Evolutionary conservation across 1,140 invertebrate species (phyloP), one percentile per base, ranked within the genome.

Genomic region (Drosophila murphyi): DNA sequence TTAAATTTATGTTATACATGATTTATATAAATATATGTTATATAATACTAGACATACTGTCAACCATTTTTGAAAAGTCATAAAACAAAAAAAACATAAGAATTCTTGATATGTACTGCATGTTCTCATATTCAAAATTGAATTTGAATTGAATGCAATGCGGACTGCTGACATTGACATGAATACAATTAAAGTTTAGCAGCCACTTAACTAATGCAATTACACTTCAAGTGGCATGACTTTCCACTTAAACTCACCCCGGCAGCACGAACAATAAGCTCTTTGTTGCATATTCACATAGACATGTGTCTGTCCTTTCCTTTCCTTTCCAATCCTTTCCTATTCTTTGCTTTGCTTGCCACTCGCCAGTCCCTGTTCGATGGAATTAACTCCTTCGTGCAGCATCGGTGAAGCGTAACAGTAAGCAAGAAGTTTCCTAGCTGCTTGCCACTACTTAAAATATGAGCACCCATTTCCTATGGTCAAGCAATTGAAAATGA

Each of bases 401-500:
- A 78, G 74, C 72, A 80, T 88, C 77, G 83, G 52, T 87, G 80
- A 82, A 80, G 82, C 83, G 82, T 88, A 83, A 88, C 80, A 74
- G 79, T 87, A 88, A 87, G 83, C 72, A 88, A 86, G 79, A 88
- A 86, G 72, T 68, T 77, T 72, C 55, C 61, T 65, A 39, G 57
- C 68, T 63, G 63, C 34, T 80, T 70, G 76, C 72, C 76, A 80
- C 82, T 87, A 88, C 82, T 88, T 87, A 87, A 88, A 87, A 88
- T 87, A 87, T 88, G 82, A 87, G 83, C 79, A 79, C 76, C 83
- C 76, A 82, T 88, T 82, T 88, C 83, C 83, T 73, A 47, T 87
- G 83, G 83, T 88, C 82, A 88, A 80, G 82, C 82, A 88, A 88
- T 88, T 87, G 82, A 87, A 79, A 87, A 88, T 87, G 83, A 88